Percentiles rank a stretch among this genome's conserved stretches.
Evolutionary conservation across 2,113 vertebrate genomes (phyloP).

Genomic region (Acanthochromis polyacanthus): DNA sequence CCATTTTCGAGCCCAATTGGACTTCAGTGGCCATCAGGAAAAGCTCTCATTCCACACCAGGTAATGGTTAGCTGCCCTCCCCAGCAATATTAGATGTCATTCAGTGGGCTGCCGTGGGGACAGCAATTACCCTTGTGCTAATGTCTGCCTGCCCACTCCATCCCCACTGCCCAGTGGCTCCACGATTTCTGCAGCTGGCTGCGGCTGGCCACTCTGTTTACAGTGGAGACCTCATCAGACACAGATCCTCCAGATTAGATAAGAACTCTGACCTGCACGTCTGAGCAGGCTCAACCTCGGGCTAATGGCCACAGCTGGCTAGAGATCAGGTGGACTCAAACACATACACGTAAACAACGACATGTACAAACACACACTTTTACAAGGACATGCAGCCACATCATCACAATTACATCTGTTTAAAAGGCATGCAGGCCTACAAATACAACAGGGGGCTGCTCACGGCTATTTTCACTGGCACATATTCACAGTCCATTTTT

Average conservation of each 20-base stretch:
- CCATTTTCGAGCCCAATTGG: constrained; percentile 79
- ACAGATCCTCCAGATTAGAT: constrained; percentile 71
- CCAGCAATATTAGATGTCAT: constrained; percentile 77
- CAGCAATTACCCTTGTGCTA: constrained; percentile 81
- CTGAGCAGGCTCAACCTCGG: constrained; percentile 47
- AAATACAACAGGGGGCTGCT: constrained; percentile 9
- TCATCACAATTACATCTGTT: constrained; percentile 10
- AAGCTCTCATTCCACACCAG: constrained; percentile 65
- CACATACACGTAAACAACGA: constrained; percentile 20
- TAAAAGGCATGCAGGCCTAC: constrained; percentile 2
- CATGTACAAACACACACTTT: constrained; percentile 4
- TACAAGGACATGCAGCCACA: constrained; percentile 3
- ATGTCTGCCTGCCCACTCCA: constrained; percentile 66
- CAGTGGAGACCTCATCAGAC: constrained; percentile 70
- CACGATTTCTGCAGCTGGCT: constrained; percentile 56
- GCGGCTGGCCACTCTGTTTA: constrained; percentile 62
- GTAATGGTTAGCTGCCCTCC: constrained; percentile 71
- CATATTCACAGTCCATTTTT: neutral
- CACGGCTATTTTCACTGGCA: neutral
- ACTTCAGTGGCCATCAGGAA: constrained; percentile 69
- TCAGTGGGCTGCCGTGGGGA: constrained; percentile 67
- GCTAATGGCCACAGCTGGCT: constrained; percentile 68
- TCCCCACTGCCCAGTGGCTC: constrained; percentile 52
- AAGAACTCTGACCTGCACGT: constrained; percentile 67
- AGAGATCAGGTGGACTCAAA: constrained; percentile 43